Evolutionary conservation across 1,140 invertebrate species (phyloP).

Genomic region (Dinoponera quadriceps): DNA sequence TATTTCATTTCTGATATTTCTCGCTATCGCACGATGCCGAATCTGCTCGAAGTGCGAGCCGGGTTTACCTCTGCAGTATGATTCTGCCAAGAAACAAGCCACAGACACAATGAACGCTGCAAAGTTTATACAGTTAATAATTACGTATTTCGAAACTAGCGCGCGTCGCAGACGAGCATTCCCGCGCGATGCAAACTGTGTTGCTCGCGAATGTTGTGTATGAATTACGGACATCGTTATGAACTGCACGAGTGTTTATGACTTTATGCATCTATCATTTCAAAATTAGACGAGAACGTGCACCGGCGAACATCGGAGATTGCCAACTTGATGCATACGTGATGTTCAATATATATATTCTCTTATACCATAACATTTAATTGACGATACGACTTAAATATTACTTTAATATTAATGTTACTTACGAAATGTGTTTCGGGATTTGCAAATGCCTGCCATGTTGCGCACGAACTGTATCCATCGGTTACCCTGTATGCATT

Average conservation of each 20-base stretch:
- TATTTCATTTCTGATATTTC: background rate
- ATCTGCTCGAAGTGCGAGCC: background rate
- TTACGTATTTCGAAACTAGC: constrained; percentile 42
- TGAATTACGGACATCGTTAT: constrained; percentile 20
- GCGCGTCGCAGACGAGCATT: background rate
- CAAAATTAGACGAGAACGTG: background rate
- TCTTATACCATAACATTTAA: too few species aligned
- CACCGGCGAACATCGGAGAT: too few species aligned
- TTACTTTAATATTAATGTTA: too few species aligned
- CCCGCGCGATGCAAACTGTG: background rate
- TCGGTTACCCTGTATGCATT: too few species aligned
- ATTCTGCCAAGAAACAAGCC: background rate
- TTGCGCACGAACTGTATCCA: too few species aligned
- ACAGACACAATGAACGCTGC: background rate
- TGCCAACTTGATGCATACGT: too few species aligned
- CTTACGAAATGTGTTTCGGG: too few species aligned
- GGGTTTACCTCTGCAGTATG: background rate
- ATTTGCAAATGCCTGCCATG: too few species aligned
- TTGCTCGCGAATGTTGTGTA: background rate
- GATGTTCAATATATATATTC: too few species aligned
- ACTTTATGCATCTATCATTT: constrained; percentile 19
- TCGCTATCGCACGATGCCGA: background rate
- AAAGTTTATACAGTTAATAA: constrained; percentile 39
- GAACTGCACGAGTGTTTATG: constrained; percentile 10
- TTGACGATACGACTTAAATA: too few species aligned